Evolutionary conservation across 2,113 vertebrate genomes (phyloP), one percentile per base, ranked within the genome.

Genomic region (Callipepla squamata): DNA sequence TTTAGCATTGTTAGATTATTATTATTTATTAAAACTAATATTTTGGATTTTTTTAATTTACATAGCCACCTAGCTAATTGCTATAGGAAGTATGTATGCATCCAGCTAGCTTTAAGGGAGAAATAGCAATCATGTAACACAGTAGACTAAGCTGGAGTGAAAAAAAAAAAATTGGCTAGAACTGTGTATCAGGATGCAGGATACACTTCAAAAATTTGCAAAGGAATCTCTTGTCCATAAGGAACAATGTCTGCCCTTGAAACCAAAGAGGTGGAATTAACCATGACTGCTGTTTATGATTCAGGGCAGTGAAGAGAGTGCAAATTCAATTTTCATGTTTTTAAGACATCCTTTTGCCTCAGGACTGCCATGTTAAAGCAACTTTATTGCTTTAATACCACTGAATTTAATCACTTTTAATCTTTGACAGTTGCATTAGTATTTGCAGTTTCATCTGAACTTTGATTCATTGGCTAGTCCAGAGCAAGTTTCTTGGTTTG

Each of bases 281-380:
- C 67, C 44, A 21, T 7, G 22, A 62, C 36, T 77, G 87, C 53
- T 82, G 85, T 82, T 93, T 93, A 92, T 83, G 86, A 80, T 83
- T 85, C 48, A 22, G 18, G n/a, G 50, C 58, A 87, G 28, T 57
- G n/a, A 77, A 85, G 18, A 87, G n/a, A 85, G 55, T 45, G 42
- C 53, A 85, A 93, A 94, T 94, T 73, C 47, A 72, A 84, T 84
- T 91, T 86, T 91, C 77, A 78, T 55, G n/a, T 73, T 85, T 90
- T 93, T 65, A 70, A 88, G 63, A 80, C 38, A 67, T 80, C 69
- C 58, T 63, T 87, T 68, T 83, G 80, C 80, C 79, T 88, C 61
- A 62, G 65, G 40, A 77, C 63, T 69, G 40, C 38, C 36, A n/a
- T 69, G 59, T 32, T 58, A 73, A 65, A 88, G 68, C 80, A 92